A percentile compares a stretch with the other conserved stretches of the same genome.
Evolutionary conservation across 2,113 vertebrate genomes (phyloP).

Genomic region (Xerus inauris): DNA sequence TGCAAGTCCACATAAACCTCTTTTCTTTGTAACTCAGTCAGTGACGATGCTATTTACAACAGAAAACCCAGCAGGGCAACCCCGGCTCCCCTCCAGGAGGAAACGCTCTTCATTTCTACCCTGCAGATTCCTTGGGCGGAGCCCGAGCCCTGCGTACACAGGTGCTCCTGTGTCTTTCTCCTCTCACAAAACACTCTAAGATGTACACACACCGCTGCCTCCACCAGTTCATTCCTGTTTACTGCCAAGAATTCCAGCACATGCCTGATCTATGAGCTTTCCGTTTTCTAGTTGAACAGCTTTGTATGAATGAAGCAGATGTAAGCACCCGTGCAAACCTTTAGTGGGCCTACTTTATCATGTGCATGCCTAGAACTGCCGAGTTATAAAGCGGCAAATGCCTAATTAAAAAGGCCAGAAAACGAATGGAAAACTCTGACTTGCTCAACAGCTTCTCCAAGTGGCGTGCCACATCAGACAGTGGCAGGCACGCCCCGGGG

Average conservation of each 20-base stretch:
- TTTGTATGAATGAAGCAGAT: background rate
- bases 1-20: background rate
- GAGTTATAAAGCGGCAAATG: no score
- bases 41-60: background rate
- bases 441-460: background rate
- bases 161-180: background rate
- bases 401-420: background rate
- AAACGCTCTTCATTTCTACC: background rate
- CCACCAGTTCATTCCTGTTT: background rate
- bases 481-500: background rate
- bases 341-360: background rate
- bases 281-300: no score
- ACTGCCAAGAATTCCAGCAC: background rate
- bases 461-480: no score
- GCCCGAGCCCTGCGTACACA: background rate
- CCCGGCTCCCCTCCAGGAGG: background rate
- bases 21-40: background rate
- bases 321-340: background rate
- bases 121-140: no score
- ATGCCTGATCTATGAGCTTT: accelerated
- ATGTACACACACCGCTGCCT: no score
- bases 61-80: background rate
- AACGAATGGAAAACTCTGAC: no score
- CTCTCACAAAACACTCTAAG: no score
- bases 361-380: background rate